Conservation (phyloP, 2,113 vertebrate genomes). For the Centrocercus urophasianus region DNA sequence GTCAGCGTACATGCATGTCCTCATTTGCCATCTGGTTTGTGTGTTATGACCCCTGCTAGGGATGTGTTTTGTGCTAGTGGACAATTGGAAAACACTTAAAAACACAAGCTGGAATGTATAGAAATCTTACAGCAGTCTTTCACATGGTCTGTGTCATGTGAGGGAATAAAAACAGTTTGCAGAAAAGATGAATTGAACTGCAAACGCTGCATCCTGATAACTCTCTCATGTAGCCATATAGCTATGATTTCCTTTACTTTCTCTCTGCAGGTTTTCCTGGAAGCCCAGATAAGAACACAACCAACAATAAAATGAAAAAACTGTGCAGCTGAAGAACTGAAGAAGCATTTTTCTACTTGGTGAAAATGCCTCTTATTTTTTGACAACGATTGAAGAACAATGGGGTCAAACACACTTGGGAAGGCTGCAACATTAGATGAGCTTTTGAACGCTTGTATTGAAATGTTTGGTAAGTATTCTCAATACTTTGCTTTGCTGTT, state of each 20-base stretch:
- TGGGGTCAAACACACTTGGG: slow-evolving; percentile 90
- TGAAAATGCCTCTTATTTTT: slow-evolving; percentile 76
- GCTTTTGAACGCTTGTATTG: slow-evolving; percentile 89
- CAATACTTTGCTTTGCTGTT: background rate
- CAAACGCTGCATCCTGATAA: background rate
- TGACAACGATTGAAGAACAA: slow-evolving; percentile 79
- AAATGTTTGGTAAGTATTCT: slow-evolving; percentile 87
- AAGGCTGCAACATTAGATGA: slow-evolving; percentile 92
- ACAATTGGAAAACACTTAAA: slow-evolving; percentile 21
- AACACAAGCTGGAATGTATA: background rate
- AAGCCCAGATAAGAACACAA: slow-evolving; percentile 53
- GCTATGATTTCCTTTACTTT: slow-evolving; percentile 39
- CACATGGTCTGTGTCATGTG: background rate
- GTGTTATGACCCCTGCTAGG: background rate
- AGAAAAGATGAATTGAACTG: background rate
- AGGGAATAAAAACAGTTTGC: background rate
- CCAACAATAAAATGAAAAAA: slow-evolving; percentile 27
- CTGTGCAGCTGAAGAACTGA: slow-evolving; percentile 42
- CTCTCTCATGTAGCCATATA: background rate
- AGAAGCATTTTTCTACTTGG: slow-evolving; percentile 47
- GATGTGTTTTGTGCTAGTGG: slow-evolving; percentile 10
- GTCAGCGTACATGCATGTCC: background rate
- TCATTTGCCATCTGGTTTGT: slow-evolving; percentile 50
- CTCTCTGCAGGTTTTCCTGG: slow-evolving; percentile 60
- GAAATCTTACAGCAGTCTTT: background rate